Conservation (phyloP, 2,113 vertebrate genomes). For the Gnathonemus longibarbis region DNA sequence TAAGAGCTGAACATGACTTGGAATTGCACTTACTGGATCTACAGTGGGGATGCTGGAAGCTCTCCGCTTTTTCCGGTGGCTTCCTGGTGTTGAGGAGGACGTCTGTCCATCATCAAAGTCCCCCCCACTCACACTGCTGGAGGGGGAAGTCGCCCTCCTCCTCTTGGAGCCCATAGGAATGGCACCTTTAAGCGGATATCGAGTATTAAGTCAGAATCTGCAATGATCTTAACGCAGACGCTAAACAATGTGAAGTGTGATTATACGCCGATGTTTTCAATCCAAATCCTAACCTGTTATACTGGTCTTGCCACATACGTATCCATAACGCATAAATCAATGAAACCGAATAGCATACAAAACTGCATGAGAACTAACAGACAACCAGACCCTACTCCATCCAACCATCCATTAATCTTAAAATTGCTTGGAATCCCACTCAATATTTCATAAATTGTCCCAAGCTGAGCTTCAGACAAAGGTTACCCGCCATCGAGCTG, state of each 20-base stretch:
- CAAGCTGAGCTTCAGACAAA: not conserved
- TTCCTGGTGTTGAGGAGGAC: conserved; percentile 73
- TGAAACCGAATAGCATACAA: not conserved
- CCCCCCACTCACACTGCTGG: conserved; percentile 91
- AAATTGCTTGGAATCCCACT: not conserved
- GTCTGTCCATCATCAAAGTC: conserved; percentile 92
- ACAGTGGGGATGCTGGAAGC: conserved; percentile 89
- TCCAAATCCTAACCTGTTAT: not conserved
- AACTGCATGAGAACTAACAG: not conserved
- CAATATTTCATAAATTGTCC: not conserved
- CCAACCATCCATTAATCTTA: not conserved
- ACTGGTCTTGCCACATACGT: not conserved
- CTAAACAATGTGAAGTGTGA: not conserved
- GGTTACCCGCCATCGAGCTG: not conserved
- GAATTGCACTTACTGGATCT: conserved; percentile 82
- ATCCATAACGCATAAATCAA: not conserved
- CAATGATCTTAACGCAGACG: not conserved
- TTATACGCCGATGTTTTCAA: not conserved
- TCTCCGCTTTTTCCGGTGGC: conserved; percentile 86
- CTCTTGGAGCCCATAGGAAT: conserved; percentile 87
- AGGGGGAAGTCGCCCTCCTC: conserved; percentile 90
- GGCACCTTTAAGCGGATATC: conserved; percentile 9
- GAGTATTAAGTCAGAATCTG: not conserved
- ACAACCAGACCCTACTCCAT: not conserved
- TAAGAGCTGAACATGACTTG: not conserved